phyloP scores from a whole-genome alignment of 2,113 vertebrate genomes.

The Phaetusa simplex region DNA sequence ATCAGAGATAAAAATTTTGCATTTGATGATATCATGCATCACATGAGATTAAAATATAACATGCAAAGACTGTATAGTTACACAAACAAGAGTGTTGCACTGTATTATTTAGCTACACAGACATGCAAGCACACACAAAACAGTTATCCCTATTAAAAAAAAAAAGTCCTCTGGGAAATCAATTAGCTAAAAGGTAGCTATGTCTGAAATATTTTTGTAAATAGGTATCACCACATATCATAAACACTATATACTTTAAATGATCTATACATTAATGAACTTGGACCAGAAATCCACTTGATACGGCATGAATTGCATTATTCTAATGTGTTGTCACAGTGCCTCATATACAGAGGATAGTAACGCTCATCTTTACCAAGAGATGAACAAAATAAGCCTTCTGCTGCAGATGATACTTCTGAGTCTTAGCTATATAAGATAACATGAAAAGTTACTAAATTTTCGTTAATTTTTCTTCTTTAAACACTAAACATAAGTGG shows the following conservation, averaged over 20 bases:
- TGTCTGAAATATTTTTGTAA: not conserved
- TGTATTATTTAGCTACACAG: not conserved
- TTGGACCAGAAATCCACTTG: not conserved
- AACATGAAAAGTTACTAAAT: not conserved
- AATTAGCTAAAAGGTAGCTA: not conserved
- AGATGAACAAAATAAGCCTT: not conserved
- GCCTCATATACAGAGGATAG: not conserved
- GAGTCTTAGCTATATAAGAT: not conserved
- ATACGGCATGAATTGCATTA: not conserved
- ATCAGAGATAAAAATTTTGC: not conserved
- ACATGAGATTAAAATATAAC: not conserved
- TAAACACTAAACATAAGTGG: not conserved
- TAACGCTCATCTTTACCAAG: not conserved
- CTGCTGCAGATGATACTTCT: not conserved
- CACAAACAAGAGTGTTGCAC: not conserved
- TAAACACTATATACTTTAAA: not conserved
- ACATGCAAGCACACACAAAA: not conserved
- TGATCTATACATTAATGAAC: not conserved
- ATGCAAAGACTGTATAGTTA: not conserved
- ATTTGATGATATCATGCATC: not conserved
- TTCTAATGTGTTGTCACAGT: not conserved
- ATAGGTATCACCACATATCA: not conserved
- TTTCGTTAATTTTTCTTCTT: not conserved
- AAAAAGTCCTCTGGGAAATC: not conserved
- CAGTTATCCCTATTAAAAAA: not conserved